These are phyloP conservation scores for Calypte anna DNA, from an alignment of 2,113 vertebrate species.

Conservation along the genomic window DNA sequence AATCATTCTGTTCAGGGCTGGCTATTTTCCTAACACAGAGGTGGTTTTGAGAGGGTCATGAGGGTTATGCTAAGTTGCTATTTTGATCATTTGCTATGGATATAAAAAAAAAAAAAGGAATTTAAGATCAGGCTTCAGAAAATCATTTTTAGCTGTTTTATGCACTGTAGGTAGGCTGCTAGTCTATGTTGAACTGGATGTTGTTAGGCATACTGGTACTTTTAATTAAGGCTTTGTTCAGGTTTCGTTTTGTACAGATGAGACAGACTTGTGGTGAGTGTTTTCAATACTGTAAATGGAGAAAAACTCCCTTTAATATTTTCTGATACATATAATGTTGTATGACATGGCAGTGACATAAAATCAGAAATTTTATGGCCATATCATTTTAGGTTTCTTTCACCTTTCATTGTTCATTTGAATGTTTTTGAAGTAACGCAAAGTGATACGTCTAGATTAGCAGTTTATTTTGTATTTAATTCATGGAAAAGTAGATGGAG, in stretches of 20 bases:
- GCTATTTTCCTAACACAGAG: background rate
- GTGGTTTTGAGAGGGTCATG: background rate
- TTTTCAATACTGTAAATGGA: background rate
- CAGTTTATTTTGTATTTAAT: background rate
- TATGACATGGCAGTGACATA: background rate
- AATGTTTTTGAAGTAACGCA: background rate
- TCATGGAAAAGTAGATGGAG: background rate
- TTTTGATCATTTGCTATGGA: background rate
- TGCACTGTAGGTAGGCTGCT: background rate
- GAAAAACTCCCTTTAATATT: background rate
- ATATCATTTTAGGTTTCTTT: background rate
- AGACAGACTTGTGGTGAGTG: background rate
- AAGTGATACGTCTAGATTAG: background rate
- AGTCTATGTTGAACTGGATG: background rate
- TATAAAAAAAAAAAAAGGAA: background rate
- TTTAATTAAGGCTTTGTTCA: background rate
- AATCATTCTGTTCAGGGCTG: background rate
- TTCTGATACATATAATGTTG: background rate
- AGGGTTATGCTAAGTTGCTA: background rate
- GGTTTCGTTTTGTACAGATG: background rate
- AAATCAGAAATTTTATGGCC: background rate
- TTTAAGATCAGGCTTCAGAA: background rate
- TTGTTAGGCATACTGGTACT: background rate
- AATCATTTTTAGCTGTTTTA: background rate
- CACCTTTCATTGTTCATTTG: background rate